Base-by-base conservation (phyloP, 2,888 invertebrate genomes). In the Agriopis marginaria region DNA sequence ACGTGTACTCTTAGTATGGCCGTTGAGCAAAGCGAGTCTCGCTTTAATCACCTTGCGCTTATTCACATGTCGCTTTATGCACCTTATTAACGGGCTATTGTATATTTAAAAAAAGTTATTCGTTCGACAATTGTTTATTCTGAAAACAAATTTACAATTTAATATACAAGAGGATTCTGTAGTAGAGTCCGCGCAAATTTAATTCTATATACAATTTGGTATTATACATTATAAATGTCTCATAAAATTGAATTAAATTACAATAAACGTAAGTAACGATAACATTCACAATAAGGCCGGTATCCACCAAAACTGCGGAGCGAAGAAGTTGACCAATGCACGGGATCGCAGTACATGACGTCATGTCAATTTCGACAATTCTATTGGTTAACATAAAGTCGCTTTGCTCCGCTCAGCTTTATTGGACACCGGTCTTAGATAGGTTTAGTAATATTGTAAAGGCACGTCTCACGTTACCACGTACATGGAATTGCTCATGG, bases 101-200 rank as follows among this genome's bases (percentile, higher is more conserved):
- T 12, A 54, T 71, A 54, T 71, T 54, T 47, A 64, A 75, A 69
- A 75, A 9, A 45, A 64, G 12, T 7, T 56, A 59, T 54, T 74
- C 42, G 49, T 61, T 63, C 67, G 63, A 73, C 72, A 68, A 70
- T 59, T 60, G 75, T 90, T 90, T 92, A 91, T 83, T 92, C 75
- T 80, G 84, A 76, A 89, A 91, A 89, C 84, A 88, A 89, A 90
- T 91, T 87, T 92, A 91, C 92, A 91, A 80, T 86, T 86, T 87
- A 79, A 89, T 89, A 84, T 86, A 89, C 87, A 88, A 82, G 68
- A 68, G 76, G 75, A 77, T 77, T 78, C 80, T 79, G 80, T 82
- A 86, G 79, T 80, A 40, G 72, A 74, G 71, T 68, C 72, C 70
- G 65, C 70, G 65, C 63, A 63, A 62, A 72, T 70, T 70, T 56